These are phyloP conservation scores for Phoeniculus purpureus DNA, from an alignment of 2,797 vertebrate genomes.

Conservation along the genomic window DNA sequence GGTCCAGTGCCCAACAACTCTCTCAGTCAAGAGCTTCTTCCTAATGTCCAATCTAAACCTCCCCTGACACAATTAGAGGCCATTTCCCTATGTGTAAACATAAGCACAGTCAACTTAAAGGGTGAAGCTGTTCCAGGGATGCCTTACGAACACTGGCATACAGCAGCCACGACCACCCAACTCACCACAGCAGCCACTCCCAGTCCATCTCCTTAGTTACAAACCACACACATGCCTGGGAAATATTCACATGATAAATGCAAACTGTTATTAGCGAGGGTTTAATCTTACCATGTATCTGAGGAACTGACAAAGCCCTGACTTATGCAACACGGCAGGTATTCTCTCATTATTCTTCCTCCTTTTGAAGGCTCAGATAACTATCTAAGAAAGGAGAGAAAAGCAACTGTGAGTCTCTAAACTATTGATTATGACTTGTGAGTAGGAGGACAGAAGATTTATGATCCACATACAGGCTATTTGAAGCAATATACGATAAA, in stretches of 20 bases:
- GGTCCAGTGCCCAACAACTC: too few species aligned
- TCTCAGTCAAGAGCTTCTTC: too few species aligned
- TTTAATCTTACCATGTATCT: not conserved
- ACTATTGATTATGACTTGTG: not conserved
- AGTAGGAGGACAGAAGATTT: not conserved
- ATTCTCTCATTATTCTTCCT: not conserved
- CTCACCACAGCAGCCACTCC: not conserved
- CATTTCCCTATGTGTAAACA: not conserved
- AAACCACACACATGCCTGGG: not conserved
- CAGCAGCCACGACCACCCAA: not conserved
- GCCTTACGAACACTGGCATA: not conserved
- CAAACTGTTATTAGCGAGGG: not conserved
- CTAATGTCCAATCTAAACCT: too few species aligned
- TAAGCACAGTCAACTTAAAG: not conserved
- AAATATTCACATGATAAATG: not conserved
- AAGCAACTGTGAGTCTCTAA: not conserved
- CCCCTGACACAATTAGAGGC: too few species aligned
- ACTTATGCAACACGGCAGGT: not conserved
- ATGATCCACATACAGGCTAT: not conserved
- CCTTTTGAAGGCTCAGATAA: slow-evolving; percentile 32
- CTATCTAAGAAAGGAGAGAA: not conserved
- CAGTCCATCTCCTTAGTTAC: not conserved
- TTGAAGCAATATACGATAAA: not conserved
- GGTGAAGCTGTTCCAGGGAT: not conserved
- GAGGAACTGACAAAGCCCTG: not conserved